phyloP scores from a whole-genome alignment of 1,140 invertebrate genomes.

The Limonius californicus region DNA sequence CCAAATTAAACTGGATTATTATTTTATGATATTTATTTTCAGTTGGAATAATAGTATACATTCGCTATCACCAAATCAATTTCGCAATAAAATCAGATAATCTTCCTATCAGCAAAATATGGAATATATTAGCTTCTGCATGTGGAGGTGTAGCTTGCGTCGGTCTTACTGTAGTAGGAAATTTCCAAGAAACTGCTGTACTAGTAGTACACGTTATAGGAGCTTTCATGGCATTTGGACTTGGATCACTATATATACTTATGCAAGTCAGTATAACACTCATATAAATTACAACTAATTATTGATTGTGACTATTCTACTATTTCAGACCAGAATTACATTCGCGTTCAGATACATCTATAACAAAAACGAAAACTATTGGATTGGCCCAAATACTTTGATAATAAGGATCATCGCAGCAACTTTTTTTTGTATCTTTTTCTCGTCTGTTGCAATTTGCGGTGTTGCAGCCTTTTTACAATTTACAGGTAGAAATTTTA shows the following conservation, averaged over 20 bases:
- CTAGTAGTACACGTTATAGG: neutral
- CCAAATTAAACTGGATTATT: too few relatives aligned
- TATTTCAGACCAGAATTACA: too few relatives aligned
- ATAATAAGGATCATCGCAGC: too few relatives aligned
- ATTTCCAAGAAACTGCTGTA: constrained; percentile 4
- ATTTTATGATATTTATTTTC: constrained; percentile 39
- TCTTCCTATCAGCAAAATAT: constrained; percentile 1
- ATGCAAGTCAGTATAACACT: neutral
- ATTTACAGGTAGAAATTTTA: too few relatives aligned
- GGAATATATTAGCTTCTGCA: constrained; percentile 28
- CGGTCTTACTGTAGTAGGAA: constrained; percentile 7
- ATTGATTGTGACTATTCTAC: too few relatives aligned
- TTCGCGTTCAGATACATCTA: too few relatives aligned
- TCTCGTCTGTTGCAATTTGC: too few relatives aligned
- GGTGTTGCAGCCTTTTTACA: too few relatives aligned
- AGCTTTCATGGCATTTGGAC: neutral
- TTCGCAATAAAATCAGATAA: constrained; percentile 38
- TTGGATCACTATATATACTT: neutral
- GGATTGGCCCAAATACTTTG: too few relatives aligned
- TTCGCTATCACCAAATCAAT: constrained; percentile 50
- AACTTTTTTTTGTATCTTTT: too few relatives aligned
- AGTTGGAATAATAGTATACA: constrained; percentile 49
- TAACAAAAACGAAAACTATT: too few relatives aligned
- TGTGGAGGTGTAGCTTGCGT: constrained; percentile 48
- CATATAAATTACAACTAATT: too few relatives aligned